Percentiles rank a stretch among this genome's conserved stretches.
phyloP scores from a whole-genome alignment of 2,797 vertebrate genomes.

The Selene dorsalis region DNA sequence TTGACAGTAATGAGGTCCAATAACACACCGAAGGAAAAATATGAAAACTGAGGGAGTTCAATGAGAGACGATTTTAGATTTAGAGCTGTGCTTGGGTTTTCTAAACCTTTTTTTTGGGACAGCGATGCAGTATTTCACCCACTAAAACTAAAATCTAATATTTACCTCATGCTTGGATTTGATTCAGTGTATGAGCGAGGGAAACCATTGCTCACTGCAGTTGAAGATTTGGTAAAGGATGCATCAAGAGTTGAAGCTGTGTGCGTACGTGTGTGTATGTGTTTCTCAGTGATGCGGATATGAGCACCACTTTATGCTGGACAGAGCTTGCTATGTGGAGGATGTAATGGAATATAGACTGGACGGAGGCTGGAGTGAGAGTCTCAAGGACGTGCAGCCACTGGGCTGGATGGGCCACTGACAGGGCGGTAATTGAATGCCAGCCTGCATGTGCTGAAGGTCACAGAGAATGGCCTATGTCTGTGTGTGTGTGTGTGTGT shows the following conservation, averaged over 20 bases:
- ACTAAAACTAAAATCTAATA: constrained; percentile 55
- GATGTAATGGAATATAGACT: constrained; percentile 78
- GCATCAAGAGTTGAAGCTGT: constrained; percentile 30
- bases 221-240: constrained; percentile 38
- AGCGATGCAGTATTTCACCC: constrained; percentile 37
- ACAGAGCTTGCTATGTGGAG: constrained; percentile 66
- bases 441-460: constrained; percentile 81
- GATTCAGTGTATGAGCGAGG: constrained; percentile 29
- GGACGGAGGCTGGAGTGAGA: constrained; percentile 74
- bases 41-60: constrained; percentile 52
- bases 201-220: constrained; percentile 43
- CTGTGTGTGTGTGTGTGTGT: constrained; percentile 47
- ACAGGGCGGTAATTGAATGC: constrained; percentile 85
- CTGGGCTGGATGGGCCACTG: constrained; percentile 79
- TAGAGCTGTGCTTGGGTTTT: constrained; percentile 26
- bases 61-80: constrained; percentile 39
- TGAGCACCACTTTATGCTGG: constrained; percentile 51
- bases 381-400: constrained; percentile 79
- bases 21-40: constrained; percentile 46
- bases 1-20: constrained; percentile 56
- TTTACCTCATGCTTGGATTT: constrained; percentile 33
- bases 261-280: neutral
- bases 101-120: constrained; percentile 31
- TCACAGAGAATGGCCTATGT: constrained; percentile 72
- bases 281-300: constrained; percentile 42